Base-by-base conservation (phyloP, 2,797 vertebrate species). In the Oreochromis mossambicus region DNA sequence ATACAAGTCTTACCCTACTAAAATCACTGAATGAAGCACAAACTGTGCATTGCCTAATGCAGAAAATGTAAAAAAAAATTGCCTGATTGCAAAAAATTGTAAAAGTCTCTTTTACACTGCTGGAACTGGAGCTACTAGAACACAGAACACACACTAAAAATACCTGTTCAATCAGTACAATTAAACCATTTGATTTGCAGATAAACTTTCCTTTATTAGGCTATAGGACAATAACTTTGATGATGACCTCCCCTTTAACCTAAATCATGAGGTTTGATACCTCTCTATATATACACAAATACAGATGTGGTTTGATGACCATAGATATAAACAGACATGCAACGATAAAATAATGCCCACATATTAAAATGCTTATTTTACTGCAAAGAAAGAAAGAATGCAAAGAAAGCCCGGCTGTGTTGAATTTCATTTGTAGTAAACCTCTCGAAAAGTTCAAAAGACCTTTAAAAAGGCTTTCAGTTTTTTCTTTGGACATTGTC, bases 261-360 rank as follows among this genome's bases (percentile, higher is more conserved):
- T 36, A 63, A 63, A 63, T 36, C 10, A 63, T 0, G 2, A 63
- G 19, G 58, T 38, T n/a, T 63, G 58, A 63, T 63, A 36, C 58
- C 0, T 36, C 58, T 36, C 58, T 36, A 13, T 13, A n/a, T 63
- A 36, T 63, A 8, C 32, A 63, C 17, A 0, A 63, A 63, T 63
- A 63, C 32, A 63, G 32, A 63, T 63, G 63, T 70, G 38, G 63
- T 43, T 43, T 63, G 58, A 70, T 15, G 38, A 43, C 63, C 38
- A 43, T 6, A 70, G 13, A 43, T 15, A 24, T 41, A 43, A 68
- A 68, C 63, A 15, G 63, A 41, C 34, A 17, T 24, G 5, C 63
- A 43, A 24, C 0, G 1, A 68, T 10, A 26, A 68, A 68, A 41
- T 24, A 68, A 24, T 43, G 38, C 3, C 13, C 21, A 0, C 38